Conservation (phyloP, 2,888 invertebrate species). For the Ctena decussata region DNA sequence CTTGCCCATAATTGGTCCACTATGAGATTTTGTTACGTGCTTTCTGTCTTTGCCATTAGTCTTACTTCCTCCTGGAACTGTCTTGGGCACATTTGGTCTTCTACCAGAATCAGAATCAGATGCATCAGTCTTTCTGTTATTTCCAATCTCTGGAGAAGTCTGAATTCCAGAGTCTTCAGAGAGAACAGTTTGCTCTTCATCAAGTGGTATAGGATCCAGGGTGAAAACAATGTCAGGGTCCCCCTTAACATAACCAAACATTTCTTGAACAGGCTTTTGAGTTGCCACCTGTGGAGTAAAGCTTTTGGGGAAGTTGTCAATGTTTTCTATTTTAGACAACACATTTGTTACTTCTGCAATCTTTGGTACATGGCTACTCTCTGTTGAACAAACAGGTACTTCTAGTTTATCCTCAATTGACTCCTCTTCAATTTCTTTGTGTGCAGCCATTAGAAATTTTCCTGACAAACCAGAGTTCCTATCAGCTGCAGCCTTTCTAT, state of each 20-base stretch:
- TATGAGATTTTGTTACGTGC: constrained; percentile 21
- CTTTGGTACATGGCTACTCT: not conserved
- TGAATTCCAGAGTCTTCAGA: not conserved
- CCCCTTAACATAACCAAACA: not conserved
- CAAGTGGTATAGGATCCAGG: constrained; percentile 1
- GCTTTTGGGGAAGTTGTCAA: not conserved
- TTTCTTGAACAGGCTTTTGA: constrained; percentile 1
- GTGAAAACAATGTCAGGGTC: not conserved
- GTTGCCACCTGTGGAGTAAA: not conserved
- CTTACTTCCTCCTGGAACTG: not conserved
- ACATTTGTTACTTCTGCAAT: not conserved
- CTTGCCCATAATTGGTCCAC: constrained; percentile 36
- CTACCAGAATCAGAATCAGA: not conserved
- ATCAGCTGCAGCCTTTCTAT: not conserved
- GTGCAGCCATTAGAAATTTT: not conserved
- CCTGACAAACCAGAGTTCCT: not conserved
- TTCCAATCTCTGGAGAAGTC: constrained; percentile 6
- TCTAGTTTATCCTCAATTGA: not conserved
- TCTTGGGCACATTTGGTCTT: not conserved
- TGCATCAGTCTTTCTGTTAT: not conserved
- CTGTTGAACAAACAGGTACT: not conserved
- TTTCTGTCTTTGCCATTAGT: not conserved
- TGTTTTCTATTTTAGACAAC: not conserved
- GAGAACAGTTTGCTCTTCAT: constrained; percentile 1
- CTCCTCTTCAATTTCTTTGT: not conserved